A percentile compares a stretch with the other conserved stretches of the same genome.
Evolutionary conservation across 1,140 invertebrate species (phyloP).

Genomic region (Cardiocondyla obscurior): DNA sequence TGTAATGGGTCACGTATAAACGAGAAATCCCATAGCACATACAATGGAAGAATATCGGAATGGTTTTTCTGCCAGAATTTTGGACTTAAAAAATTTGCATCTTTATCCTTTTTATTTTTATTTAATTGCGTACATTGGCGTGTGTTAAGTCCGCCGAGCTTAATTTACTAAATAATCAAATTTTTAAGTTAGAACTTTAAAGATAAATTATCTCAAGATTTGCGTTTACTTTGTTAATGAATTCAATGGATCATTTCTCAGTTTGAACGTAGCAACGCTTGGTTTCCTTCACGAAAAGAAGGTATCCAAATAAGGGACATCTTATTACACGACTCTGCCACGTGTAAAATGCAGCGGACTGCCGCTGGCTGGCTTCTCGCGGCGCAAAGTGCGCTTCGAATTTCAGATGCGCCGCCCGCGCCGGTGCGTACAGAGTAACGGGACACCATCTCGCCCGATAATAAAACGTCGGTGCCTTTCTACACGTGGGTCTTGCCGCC

Average conservation of each 20-base stretch:
- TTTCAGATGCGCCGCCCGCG: constrained; percentile 76
- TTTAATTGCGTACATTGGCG: background rate
- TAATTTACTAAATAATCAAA: background rate
- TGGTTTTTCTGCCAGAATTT: background rate
- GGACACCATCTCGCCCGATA: constrained; percentile 71
- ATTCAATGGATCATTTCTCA: background rate
- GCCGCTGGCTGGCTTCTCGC: constrained; percentile 59
- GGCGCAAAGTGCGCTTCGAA: constrained; percentile 59
- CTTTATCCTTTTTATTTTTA: background rate
- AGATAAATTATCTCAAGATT: background rate
- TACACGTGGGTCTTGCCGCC: constrained; percentile 63
- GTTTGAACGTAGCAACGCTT: background rate
- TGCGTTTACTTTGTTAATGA: background rate
- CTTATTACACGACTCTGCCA: constrained; percentile 23
- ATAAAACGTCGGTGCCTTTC: constrained; percentile 69
- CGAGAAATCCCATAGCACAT: constrained; percentile 35
- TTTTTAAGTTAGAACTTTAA: background rate
- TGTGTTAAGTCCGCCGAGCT: background rate
- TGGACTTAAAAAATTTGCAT: background rate
- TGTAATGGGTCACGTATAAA: constrained; percentile 48
- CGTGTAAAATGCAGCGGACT: constrained; percentile 33
- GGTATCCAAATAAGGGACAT: constrained; percentile 28
- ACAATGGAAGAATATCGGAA: background rate
- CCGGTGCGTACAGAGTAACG: constrained; percentile 69
- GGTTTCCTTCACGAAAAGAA: background rate